Percentiles rank a stretch among this genome's conserved stretches.
phyloP scores from a whole-genome alignment of 23 tunicate genomes.

The Pegea sp. region DNA sequence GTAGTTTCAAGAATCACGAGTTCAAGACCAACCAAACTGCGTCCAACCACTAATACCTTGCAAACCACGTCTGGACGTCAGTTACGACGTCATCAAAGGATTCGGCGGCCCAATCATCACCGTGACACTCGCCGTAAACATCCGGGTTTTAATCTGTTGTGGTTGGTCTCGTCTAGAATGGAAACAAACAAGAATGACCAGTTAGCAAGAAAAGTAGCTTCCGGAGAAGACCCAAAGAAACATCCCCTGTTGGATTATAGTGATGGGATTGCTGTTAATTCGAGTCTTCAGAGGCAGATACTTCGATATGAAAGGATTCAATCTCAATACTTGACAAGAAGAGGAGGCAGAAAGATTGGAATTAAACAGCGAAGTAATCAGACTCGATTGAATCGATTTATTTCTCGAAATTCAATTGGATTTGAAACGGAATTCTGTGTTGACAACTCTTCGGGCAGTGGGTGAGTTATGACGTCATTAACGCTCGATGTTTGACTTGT shows the following conservation, averaged over 20 bases:
- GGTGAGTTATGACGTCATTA: conserved; percentile 16
- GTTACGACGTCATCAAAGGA: no score
- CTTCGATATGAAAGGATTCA: conserved; percentile 20
- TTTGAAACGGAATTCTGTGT: conserved; percentile 66
- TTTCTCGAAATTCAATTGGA: conserved; percentile 34
- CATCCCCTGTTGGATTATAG: background rate
- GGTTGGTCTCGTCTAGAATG: conserved; percentile 62
- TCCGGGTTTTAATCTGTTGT: conserved; percentile 71
- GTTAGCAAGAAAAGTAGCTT: background rate
- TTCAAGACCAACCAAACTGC: no score
- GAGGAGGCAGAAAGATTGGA: background rate
- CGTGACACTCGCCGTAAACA: no score
- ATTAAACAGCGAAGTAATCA: background rate
- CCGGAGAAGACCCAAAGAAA: conserved; percentile 2
- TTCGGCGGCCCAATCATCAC: no score
- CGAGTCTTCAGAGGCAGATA: conserved; percentile 17
- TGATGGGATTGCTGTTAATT: conserved; percentile 18
- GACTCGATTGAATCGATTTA: conserved; percentile 10
- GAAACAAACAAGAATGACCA: background rate
- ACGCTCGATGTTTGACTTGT: background rate
- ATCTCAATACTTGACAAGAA: conserved; percentile 5
- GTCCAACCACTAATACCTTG: no score
- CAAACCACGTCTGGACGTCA: no score
- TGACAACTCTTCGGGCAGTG: conserved; percentile 46
- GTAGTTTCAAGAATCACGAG: no score